These are phyloP conservation scores for Lates japonicus DNA, from an alignment of 2,797 vertebrate species.

Conservation along the genomic window DNA sequence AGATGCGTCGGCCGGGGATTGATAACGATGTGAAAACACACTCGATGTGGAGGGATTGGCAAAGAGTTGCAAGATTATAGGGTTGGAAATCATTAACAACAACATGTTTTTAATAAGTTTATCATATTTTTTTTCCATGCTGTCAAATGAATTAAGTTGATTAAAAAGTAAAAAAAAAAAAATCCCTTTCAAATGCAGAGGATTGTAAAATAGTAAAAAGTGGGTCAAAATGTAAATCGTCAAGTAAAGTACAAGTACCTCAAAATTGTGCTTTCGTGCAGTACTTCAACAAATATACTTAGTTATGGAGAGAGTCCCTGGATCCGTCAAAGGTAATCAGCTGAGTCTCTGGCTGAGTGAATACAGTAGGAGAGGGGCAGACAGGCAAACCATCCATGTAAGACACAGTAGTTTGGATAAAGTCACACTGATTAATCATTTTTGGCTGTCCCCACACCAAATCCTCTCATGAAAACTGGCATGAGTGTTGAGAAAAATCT, in stretches of 20 bases:
- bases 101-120: no score
- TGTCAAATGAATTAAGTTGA: not conserved
- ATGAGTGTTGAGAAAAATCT: slow-evolving; percentile 57
- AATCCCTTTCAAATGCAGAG: not conserved
- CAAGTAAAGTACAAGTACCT: not conserved
- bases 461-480: slow-evolving; percentile 57
- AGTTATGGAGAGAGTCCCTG: not conserved
- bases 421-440: slow-evolving; percentile 49
- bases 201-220: not conserved
- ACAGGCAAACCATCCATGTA: slow-evolving; percentile 18
- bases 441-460: slow-evolving; percentile 36
- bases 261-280: not conserved
- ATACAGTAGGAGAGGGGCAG: slow-evolving; percentile 20
- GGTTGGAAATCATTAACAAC: no score
- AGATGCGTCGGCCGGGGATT: no score
- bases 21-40: no score
- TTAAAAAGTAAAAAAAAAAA: not conserved
- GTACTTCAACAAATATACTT: not conserved
- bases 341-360: slow-evolving; percentile 36
- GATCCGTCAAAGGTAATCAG: slow-evolving; percentile 36
- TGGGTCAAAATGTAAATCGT: not conserved
- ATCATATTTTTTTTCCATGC: no score
- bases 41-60: no score
- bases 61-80: no score
- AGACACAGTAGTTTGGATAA: slow-evolving; percentile 20